Base-by-base conservation (phyloP, 1,140 invertebrate species). In the Hydropsyche tenuis region DNA sequence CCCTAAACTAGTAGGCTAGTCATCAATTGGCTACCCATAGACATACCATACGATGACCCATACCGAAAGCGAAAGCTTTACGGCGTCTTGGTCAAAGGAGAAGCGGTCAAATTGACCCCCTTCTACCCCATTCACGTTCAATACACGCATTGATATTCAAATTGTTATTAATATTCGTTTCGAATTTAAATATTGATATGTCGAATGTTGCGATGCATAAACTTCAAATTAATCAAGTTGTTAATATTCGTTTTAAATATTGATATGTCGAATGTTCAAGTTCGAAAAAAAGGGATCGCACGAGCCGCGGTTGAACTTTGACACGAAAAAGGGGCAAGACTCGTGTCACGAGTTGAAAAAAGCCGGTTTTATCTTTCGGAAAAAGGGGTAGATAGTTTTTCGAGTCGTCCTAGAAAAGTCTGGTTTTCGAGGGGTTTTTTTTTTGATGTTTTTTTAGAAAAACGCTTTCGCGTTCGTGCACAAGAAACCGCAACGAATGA, bases 11-110 rank as follows among this genome's bases (percentile, higher is more conserved):
- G 30, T 37, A 37, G 9, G 30, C 9, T 14, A 27, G 27, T 65
- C 23, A 37, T 65, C 25, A 65, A 12, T 20, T 25, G 27, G 63
- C 30, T 37, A 9, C 9, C 30, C 9, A 37, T 4, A 37, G 3
- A 37, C 18, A 4, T 25, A 14, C 20, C 30, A 18, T 20, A 23
- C 27, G 5, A 20, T 43, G 37, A 65, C 37, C 63, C 48, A 45
- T 65, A 5, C 48, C 12, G 51, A 70, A 70, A 70, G 65, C 23
- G 65, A 69, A 69, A 69, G 65, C 64, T 18, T 5, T 22, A 14
- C 48, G 30, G 23, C 63, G 30, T 43, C 63, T 65, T 65, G 30
- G 23, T 60, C 45, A 12, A 16, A 48, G 3, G 3, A n/a, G n/a
- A 37, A 37, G 3, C 30, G 30, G 9, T 37, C 3, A 4, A 27